Evolutionary conservation across 2,797 vertebrate genomes (phyloP).

Genomic region (Macropodus opercularis): DNA sequence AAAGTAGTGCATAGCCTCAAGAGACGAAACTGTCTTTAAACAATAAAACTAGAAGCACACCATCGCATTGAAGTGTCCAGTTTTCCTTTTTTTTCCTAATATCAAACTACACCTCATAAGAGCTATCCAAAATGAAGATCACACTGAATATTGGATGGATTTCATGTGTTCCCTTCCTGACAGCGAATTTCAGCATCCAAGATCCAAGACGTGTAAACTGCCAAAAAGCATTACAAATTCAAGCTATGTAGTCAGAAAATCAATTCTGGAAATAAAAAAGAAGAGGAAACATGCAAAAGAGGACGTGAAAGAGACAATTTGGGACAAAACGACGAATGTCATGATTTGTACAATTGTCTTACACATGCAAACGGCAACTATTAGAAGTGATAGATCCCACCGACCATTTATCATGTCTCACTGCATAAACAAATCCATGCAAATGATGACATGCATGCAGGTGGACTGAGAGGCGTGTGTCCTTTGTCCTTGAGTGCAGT

Average conservation of each 20-base stretch:
- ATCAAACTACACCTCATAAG: constrained; percentile 16
- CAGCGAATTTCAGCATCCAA: constrained; percentile 18
- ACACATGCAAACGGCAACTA: constrained; percentile 10
- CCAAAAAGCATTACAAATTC: constrained; percentile 33
- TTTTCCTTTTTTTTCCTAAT: not conserved
- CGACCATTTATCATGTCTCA: constrained; percentile 14
- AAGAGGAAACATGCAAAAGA: not conserved
- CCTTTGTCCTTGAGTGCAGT: constrained; percentile 25
- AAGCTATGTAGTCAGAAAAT: constrained; percentile 34
- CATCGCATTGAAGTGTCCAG: no score
- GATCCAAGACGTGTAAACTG: constrained; percentile 34
- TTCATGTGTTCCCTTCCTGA: constrained; percentile 10
- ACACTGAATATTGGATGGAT: constrained; percentile 17
- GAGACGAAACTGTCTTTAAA: constrained; percentile 5
- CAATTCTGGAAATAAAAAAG: constrained; percentile 23
- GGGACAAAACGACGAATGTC: no score
- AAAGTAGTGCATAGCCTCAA: constrained; percentile 23
- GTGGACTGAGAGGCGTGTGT: constrained; percentile 26
- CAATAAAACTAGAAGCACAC: no score
- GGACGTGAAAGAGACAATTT: constrained; percentile 28
- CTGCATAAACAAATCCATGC: constrained; percentile 39
- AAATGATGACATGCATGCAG: constrained; percentile 31
- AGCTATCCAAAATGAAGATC: no score
- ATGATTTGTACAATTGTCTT: constrained; percentile 25
- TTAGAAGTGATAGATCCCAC: constrained; percentile 4